Evolutionary conservation across 1,140 invertebrate species (phyloP).

Genomic region (Chironomus tepperi): DNA sequence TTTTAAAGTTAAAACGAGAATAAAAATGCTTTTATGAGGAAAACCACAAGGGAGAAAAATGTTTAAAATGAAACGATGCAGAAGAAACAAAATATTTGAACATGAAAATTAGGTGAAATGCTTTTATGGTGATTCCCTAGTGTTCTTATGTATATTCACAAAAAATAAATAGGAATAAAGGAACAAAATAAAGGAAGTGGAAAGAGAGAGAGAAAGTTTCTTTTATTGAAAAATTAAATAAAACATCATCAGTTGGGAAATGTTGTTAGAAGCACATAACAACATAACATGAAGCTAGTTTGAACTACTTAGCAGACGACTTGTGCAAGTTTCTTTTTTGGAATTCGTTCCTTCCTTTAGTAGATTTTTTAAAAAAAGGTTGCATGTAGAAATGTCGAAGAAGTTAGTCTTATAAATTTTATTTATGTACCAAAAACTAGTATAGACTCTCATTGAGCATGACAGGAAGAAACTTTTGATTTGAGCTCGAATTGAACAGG

Average conservation of each 20-base stretch:
- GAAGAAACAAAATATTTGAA: not conserved
- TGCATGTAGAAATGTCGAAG: not conserved
- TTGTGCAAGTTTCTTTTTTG: no score
- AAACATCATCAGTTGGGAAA: slow-evolving; percentile 6
- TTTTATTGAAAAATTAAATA: slow-evolving; percentile 13
- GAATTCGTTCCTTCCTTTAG: not conserved
- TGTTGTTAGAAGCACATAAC: not conserved
- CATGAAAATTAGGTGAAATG: slow-evolving; percentile 8
- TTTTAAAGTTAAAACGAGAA: not conserved
- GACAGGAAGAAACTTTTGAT: no score
- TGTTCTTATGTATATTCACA: not conserved
- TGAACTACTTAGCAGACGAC: not conserved
- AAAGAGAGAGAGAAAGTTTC: not conserved
- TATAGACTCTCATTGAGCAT: not conserved
- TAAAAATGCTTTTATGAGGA: not conserved
- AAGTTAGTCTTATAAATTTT: not conserved
- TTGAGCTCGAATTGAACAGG: no score
- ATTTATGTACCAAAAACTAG: not conserved
- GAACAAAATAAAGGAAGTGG: not conserved
- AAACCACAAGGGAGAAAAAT: slow-evolving; percentile 1
- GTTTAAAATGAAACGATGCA: not conserved
- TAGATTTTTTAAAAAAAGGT: not conserved
- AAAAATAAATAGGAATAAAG: no score
- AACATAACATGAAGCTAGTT: not conserved
- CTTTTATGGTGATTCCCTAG: not conserved